Evolutionary conservation across 2,797 vertebrate genomes (phyloP), one percentile per base, ranked within the genome.

Genomic region (Aplochiton taeniatus): DNA sequence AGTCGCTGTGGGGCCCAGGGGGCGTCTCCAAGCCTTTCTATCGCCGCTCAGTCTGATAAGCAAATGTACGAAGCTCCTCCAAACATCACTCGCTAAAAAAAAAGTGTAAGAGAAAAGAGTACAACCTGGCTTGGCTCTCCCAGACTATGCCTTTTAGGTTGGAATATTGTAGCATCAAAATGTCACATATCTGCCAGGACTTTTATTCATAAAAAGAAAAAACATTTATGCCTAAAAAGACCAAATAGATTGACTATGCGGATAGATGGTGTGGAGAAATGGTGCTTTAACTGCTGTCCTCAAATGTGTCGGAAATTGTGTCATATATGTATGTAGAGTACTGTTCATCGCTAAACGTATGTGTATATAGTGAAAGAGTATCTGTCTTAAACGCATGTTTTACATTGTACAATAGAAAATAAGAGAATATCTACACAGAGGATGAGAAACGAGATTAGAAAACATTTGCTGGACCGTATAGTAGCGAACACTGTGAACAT

Each of bases 401-500:
- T 60, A 81, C 72, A 81, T 73, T 85, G 83, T 85, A 84, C 74
- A 77, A 78, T 81, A 69, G 78, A 79, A 73, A 74, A 58, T 57
- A 69, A 85, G 63, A 67, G 44, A 82, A 78, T 78, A 85, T 83
- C 69, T 72, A 68, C 82, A 77, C 63, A 72, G 47, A 75, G 65
- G 47, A 67, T 14, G 19, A 11, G 12, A 60, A 19, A 48, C 56
- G 18, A 72, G 74, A 72, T 76, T 68, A 63, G 73, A 83, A 74
- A 78, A 74, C 12, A 41, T 51, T 17, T 17, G 17, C 66, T 74
- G 77, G 88, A 91, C 88, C 83, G 82, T 70, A 85, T 84, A 80
- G 83, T 89, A 85, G 85, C 78, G 71, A 91, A 88, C 87, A 92
- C 86, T 89, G 89, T 91, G 88, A 91, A 86, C 76, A 85, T 82